Evolutionary conservation across 2,113 vertebrate species (phyloP), one percentile per base, ranked within the genome.

Genomic region (Coreoperca whiteheadi): DNA sequence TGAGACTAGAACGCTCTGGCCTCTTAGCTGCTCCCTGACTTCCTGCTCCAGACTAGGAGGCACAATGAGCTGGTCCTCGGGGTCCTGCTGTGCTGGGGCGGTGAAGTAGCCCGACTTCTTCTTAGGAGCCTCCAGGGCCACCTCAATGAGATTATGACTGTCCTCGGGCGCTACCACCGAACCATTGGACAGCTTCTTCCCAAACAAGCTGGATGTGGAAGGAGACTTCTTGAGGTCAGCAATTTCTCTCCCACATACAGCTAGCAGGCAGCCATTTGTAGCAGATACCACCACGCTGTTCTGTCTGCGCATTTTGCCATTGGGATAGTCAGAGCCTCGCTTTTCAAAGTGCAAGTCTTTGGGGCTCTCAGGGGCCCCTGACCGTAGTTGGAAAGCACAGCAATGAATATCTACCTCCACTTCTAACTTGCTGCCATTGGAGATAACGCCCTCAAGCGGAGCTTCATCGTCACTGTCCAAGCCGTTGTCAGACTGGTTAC

Each of bases 361-460:
- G 43, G 87, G 68, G 66, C 86, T 94, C n/a, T 93, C 90, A 0
- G 93, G 79, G 50, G 79, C 77, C 25, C 88, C 93, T 1, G 96
- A 93, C 3, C 94, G 95, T 18, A 96, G 91, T 51, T 96, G 95
- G 84, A 96, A 96, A 84, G 95, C 96, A 87, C 97, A 98, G 93
- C 98, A 99, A 80, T 99, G 98, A 86, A 99, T 98, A 82, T 99
- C 98, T 21, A 98, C 98, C 87, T 98, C 98, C 4, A 99, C 98
- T 88, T 99, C 98, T n/a, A 99, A 93, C 91, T 95, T 98, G 83
- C 98, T 98, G 82, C 98, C 97, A 2, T 98, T 99, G 60, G 96
- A 97, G 77, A 98, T 97, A 60, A 99, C 97, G 0, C 98, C 97
- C 78, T 97, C 96, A 0, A 97, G 94, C 0, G 97, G 97, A 69